Base-by-base conservation (phyloP, 35 echinoderm and acorn worm species). In the Strongylocentrotus purpuratus region DNA sequence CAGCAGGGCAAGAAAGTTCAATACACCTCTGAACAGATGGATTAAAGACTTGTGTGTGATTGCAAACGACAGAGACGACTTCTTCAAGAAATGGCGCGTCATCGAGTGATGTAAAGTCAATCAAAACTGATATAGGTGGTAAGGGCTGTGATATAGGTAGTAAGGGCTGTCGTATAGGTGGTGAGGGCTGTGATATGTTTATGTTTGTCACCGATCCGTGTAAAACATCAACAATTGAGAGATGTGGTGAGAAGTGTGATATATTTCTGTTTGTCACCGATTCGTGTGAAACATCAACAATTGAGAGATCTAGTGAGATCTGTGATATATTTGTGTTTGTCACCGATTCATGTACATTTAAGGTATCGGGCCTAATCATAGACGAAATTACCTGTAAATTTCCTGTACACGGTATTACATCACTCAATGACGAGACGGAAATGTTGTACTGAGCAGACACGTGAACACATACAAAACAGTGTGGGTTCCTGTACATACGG, bases 101-200 rank as follows among this genome's bases (percentile, higher is more conserved):
- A 89, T 46, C 18, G 33, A 41, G 33, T 33, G 87, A 46, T 18
- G 32, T 46, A 45, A 89, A 89, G 33, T 89, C 87, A 89, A 89
- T 33, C 45, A 89, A 33, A 41, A 89, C 87, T 41, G 87, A 89
- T 41, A 89, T 89, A 17, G 87, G 45, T 15, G 87, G 87, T n/a
- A 46, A 89, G 31, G 32, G 32, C 4, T 46, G 33, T 35, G 87
- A 45, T 18, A 89, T 89, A 17, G 87, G 45, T 15, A 9, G 87
- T n/a, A 46, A 89, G 31, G 32, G 32, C 1, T 46, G 33, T 33
- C 31, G 33, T 35, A 88, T 88, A 14, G 87, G 45, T 12, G 87
- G 87, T 25, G 20, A 88, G 31, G 32, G 32, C 1, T 46, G 33
- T 33, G 87, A 88, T 35, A 88, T 88, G n/a, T n/a, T n/a, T n/a